Evolutionary conservation across 2,888 invertebrate genomes (phyloP).

Genomic region (Plebejus melissa): DNA sequence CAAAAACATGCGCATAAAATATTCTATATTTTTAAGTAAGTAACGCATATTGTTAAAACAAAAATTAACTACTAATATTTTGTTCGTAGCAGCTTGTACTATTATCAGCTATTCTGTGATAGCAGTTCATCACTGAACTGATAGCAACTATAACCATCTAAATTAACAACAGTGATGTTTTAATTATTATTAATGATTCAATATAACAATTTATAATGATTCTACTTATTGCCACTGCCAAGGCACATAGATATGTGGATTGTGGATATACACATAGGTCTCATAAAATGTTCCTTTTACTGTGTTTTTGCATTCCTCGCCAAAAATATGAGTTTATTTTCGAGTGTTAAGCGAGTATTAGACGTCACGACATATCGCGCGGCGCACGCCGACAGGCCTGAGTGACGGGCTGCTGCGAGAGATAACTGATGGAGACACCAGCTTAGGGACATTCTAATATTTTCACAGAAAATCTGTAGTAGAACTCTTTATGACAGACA

Average conservation of each 20-base stretch:
- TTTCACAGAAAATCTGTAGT: neutral
- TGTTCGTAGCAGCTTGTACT: too few species aligned
- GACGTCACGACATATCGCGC: slow-evolving; percentile 21
- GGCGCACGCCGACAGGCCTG: slow-evolving; percentile 1
- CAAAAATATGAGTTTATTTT: slow-evolving; percentile 17
- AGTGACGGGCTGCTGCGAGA: neutral
- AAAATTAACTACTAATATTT: too few species aligned
- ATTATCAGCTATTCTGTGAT: too few species aligned
- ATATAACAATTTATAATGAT: too few species aligned
- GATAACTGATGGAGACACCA: slow-evolving; percentile 6
- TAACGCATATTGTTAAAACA: neutral
- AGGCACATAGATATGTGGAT: too few species aligned
- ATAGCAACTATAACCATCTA: neutral
- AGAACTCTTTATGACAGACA: neutral
- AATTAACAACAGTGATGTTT: neutral
- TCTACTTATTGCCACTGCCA: too few species aligned
- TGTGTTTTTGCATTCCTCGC: neutral
- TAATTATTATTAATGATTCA: neutral
- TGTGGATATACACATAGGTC: neutral
- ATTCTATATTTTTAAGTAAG: neutral
- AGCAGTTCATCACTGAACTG: neutral
- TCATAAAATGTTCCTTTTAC: neutral
- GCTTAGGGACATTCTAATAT: slow-evolving; percentile 10
- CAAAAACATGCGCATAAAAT: neutral
- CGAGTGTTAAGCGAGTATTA: slow-evolving; percentile 7